Percentiles rank a stretch among this genome's conserved stretches.
Evolutionary conservation across 2,888 invertebrate genomes (phyloP).

Genomic region (Agrotis segetum): DNA sequence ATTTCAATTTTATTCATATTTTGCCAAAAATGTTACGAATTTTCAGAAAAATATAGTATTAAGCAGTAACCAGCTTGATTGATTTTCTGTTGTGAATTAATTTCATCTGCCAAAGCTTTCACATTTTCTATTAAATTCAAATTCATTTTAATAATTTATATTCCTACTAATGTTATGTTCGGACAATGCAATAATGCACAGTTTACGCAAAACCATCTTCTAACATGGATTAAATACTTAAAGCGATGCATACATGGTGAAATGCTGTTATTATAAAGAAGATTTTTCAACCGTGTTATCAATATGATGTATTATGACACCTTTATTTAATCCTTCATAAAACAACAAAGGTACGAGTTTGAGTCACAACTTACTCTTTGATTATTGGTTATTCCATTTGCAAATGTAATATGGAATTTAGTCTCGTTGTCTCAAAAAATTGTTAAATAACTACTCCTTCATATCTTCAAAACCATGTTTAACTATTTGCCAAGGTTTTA

Average conservation of each 20-base stretch:
- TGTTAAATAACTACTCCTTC: too few relatives aligned
- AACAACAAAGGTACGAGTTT: too few relatives aligned
- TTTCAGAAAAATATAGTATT: background rate
- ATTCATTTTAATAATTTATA: background rate
- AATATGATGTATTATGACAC: too few relatives aligned
- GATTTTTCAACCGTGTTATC: too few relatives aligned
- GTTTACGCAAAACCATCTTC: too few relatives aligned
- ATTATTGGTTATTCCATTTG: background rate
- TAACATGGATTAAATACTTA: too few relatives aligned
- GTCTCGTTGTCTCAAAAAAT: background rate
- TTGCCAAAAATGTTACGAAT: background rate
- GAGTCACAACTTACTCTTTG: too few relatives aligned
- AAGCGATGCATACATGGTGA: too few relatives aligned
- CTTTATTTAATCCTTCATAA: too few relatives aligned
- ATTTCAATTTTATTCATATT: constrained; percentile 45
- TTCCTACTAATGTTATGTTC: too few relatives aligned
- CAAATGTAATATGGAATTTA: constrained; percentile 1
- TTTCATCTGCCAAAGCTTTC: background rate
- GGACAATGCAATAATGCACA: too few relatives aligned
- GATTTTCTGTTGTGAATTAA: background rate
- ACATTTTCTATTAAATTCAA: background rate
- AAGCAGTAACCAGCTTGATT: background rate
- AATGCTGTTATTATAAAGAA: too few relatives aligned
- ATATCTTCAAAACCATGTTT: constrained; percentile 20
- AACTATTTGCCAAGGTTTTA: constrained; percentile 21